Evolutionary conservation across 2,113 vertebrate genomes (phyloP).

Genomic region (Xerus inauris): DNA sequence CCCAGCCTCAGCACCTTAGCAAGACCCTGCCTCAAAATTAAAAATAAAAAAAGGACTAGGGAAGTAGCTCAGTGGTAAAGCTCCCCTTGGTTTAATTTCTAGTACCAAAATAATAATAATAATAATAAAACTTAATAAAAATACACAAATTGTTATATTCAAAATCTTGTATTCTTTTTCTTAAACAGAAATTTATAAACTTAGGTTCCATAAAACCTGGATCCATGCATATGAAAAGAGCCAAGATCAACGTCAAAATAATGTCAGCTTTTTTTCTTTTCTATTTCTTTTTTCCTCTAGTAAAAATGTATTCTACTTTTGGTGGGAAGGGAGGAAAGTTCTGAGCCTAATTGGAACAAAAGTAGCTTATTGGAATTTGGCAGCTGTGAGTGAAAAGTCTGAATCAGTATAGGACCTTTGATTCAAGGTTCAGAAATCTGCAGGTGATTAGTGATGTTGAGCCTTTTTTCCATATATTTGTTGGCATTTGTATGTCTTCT

Average conservation of each 20-base stretch:
- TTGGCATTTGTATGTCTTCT: too few relatives aligned
- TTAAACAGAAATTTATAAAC: not conserved
- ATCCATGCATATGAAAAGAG: not conserved
- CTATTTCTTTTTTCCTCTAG: not conserved
- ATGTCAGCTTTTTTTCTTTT: not conserved
- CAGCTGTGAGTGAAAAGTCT: not conserved
- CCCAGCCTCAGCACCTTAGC: too few relatives aligned
- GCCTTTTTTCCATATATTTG: too few relatives aligned
- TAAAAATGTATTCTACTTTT: not conserved
- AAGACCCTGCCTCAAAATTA: too few relatives aligned
- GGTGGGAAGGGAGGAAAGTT: not conserved
- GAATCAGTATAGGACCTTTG: not conserved
- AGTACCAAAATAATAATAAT: too few relatives aligned
- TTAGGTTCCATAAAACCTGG: not conserved
- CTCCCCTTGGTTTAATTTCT: too few relatives aligned
- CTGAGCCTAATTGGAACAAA: not conserved
- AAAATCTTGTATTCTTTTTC: slow-evolving; percentile 36
- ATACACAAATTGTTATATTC: not conserved
- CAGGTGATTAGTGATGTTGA: too few relatives aligned
- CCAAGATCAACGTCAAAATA: too few relatives aligned
- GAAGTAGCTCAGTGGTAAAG: too few relatives aligned
- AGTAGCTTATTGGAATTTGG: not conserved
- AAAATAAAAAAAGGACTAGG: too few relatives aligned
- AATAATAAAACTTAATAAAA: too few relatives aligned
- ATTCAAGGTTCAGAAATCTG: slow-evolving; percentile 17